phyloP scores from a whole-genome alignment of 1,140 invertebrate species.

The Chironomus tepperi region DNA sequence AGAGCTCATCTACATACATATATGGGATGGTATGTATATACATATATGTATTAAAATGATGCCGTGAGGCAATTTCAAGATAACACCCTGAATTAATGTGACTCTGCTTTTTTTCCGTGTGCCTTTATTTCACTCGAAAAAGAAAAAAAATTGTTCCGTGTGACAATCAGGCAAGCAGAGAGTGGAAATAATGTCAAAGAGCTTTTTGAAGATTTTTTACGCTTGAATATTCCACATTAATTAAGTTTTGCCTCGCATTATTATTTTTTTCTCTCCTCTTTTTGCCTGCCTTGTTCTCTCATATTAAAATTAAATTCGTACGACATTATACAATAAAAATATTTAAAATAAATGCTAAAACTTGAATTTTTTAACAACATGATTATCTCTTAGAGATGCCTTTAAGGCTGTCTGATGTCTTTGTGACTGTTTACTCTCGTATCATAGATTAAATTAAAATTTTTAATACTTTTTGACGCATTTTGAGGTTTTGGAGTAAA shows the following conservation, averaged over 20 bases:
- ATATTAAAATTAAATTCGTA: neutral
- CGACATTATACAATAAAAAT: neutral
- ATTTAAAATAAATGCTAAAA: neutral
- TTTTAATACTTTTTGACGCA: no score
- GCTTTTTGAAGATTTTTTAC: neutral
- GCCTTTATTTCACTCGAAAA: neutral
- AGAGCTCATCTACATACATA: neutral
- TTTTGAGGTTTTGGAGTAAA: no score
- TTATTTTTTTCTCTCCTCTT: no score
- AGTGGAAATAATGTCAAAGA: neutral
- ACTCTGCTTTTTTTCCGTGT: neutral
- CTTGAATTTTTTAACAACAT: neutral
- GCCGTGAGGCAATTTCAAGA: slow-evolving; percentile 5
- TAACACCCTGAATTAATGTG: slow-evolving; percentile 8
- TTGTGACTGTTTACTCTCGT: no score
- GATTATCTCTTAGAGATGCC: no score
- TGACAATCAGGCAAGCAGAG: neutral
- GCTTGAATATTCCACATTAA: slow-evolving; percentile 13
- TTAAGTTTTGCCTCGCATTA: slow-evolving; percentile 1
- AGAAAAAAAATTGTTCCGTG: neutral
- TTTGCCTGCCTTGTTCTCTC: no score
- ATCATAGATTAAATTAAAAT: no score
- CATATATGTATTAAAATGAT: neutral
- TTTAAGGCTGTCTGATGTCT: no score
- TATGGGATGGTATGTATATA: neutral